Percentiles rank a stretch among this genome's conserved stretches.
Evolutionary conservation across 2,113 vertebrate species (phyloP).

Genomic region (Psilopsiagon aurifrons): DNA sequence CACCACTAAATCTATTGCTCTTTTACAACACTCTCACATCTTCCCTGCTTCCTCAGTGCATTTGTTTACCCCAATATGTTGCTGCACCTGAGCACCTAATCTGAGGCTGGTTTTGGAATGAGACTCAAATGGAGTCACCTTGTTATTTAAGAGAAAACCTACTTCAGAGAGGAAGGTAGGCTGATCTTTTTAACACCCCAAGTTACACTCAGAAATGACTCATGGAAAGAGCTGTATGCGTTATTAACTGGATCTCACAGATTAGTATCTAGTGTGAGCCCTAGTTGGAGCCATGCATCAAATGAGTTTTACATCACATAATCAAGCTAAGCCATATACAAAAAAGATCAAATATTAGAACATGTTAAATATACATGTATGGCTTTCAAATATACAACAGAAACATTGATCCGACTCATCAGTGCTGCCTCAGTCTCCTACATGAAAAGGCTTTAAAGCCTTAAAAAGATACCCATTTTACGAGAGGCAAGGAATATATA

Average conservation of each 20-base stretch:
- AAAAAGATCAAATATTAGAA: conserved; percentile 28
- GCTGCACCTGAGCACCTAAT: not conserved
- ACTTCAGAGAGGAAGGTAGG: not conserved
- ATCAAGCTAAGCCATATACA: not conserved
- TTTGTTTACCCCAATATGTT: accelerated
- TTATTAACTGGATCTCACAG: not conserved
- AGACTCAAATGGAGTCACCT: not conserved
- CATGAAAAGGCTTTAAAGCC: not conserved
- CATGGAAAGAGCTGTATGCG: not conserved
- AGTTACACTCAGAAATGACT: conserved; percentile 2
- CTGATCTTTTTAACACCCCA: not conserved
- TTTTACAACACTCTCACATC: not conserved
- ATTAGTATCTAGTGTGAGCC: not conserved
- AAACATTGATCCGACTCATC: conserved; percentile 1
- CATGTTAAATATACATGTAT: not conserved
- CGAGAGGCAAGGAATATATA: not conserved
- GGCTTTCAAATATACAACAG: not conserved
- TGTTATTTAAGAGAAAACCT: conserved; percentile 13
- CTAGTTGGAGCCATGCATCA: not conserved
- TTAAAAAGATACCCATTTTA: not conserved
- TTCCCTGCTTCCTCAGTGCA: not conserved
- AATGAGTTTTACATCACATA: not conserved
- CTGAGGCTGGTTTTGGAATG: not conserved
- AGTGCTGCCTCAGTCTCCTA: not conserved
- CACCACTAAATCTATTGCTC: not conserved